phyloP scores from a whole-genome alignment of 1,140 invertebrate genomes.

The Drosophila rufa region DNA sequence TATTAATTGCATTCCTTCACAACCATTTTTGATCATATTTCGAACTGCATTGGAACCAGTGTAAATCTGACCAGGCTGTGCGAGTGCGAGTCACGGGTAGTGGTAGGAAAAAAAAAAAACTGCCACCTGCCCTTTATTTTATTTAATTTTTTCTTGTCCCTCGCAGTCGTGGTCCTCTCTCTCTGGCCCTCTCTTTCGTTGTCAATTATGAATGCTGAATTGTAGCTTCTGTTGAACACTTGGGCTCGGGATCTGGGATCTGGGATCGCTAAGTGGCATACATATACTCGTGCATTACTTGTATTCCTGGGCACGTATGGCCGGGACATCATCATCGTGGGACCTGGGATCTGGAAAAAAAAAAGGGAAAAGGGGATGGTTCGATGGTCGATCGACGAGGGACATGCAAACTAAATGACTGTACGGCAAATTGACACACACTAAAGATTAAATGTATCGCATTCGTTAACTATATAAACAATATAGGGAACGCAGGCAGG shows the following conservation, averaged over 20 bases:
- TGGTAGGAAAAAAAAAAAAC: conserved; percentile 61
- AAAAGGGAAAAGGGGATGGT: conserved; percentile 32
- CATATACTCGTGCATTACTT: conserved; percentile 30
- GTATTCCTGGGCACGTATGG: conserved; percentile 63
- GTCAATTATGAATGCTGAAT: conserved; percentile 83
- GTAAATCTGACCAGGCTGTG: conserved; percentile 71
- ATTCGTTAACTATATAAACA: conserved; percentile 84
- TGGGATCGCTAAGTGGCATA: conserved; percentile 73
- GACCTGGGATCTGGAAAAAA: conserved; percentile 36
- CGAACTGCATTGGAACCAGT: conserved; percentile 41
- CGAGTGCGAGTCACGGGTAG: conserved; percentile 69
- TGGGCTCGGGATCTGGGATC: conserved; percentile 40
- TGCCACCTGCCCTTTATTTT: conserved; percentile 81
- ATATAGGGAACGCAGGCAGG: conserved; percentile 64
- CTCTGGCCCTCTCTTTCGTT: conserved; percentile 38
- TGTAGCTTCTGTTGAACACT: conserved; percentile 83
- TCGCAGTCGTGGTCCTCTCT: conserved; percentile 36
- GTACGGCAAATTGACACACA: conserved; percentile 84
- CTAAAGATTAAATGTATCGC: conserved; percentile 84
- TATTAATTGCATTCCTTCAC: too few relatives aligned
- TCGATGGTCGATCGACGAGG: conserved; percentile 40
- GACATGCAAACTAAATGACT: conserved; percentile 83
- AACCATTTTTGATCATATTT: background rate
- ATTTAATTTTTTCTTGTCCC: conserved; percentile 59
- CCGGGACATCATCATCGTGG: conserved; percentile 68